Evolutionary conservation across 2,113 vertebrate genomes (phyloP), one percentile per base, ranked within the genome.

Genomic region (Coregonus clupeaformis): DNA sequence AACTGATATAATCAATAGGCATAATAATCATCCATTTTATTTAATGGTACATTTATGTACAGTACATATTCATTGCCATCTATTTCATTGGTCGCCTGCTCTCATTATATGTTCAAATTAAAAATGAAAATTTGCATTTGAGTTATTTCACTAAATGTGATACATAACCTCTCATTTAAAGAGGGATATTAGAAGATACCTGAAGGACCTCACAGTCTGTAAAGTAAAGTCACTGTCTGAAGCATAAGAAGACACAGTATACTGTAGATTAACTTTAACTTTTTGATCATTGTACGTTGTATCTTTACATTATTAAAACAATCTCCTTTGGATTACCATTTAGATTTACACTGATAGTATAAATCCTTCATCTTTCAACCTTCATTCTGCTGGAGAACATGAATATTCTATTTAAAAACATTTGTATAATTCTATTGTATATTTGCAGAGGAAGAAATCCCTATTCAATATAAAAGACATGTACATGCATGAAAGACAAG

Each of bases 401-500:
- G 49, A 16, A n/a, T 6, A n/a, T n/a, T n/a, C 0, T 9, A 24
- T 16, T 42, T 42, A 2, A n/a, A 60, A 60, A n/a, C n/a, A n/a
- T 6, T 52, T 42, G 7, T 42, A 5, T 52, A 16, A 52, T 52
- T 52, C 29, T 14, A 64, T 64, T 64, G 25, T 24, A 29, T 64
- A 11, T 76, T 76, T 52, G 55, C 57, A 11, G 69, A 47, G 82
- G 75, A 29, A 25, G 52, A 69, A 27, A 63, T 24, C 77, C 45
- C 45, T 57, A 20, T 52, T 5, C 4, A 86, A 64, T 83, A 78
- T 24, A 74, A 82, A 80, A 83, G 72, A 42, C 77, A 85, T 86
- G 85, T 86, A 86, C 89, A 92, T 92, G 89, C 88, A 90, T 84
- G 86, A 90, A 81, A 88, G 85, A 89, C 87, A 76, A 85, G 89